A percentile compares a stretch with the other conserved stretches of the same genome.
Conservation (phyloP, 23 tunicate species). For the Oikopleura dioica region DNA sequence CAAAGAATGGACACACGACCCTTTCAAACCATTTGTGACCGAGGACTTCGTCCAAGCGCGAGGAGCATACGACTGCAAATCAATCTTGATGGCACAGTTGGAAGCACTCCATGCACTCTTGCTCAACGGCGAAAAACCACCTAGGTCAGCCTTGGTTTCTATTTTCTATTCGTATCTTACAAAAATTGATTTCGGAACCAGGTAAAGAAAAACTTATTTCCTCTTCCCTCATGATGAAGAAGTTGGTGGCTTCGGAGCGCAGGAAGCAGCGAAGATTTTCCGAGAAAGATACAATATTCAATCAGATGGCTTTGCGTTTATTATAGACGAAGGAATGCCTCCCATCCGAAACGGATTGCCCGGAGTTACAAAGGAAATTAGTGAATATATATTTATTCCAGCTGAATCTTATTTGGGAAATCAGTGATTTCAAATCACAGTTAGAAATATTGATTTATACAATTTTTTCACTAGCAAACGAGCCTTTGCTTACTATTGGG, state of each 20-base stretch:
- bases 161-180: no score
- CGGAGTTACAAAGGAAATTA: background rate
- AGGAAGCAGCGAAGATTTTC: background rate
- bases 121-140: no score
- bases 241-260: background rate
- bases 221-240: slow-evolving; percentile 9
- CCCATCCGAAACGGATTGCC: background rate
- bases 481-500: background rate
- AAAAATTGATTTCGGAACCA: background rate
- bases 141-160: no score
- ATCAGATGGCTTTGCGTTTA: background rate
- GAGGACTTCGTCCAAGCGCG: background rate
- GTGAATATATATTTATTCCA: no score
- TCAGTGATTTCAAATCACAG: no score
- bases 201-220: background rate
- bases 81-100: background rate
- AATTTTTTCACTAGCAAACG: no score
- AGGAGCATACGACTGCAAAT: background rate
- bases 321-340: background rate
- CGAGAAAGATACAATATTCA: background rate
- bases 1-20: background rate
- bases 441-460: no score
- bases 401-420: no score
- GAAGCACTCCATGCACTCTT: background rate
- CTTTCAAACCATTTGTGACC: background rate